A percentile compares a stretch with the other conserved stretches of the same genome.
These are phyloP conservation scores for Orthosia incerta DNA, from an alignment of 2,888 invertebrate species.

Conservation along the genomic window DNA sequence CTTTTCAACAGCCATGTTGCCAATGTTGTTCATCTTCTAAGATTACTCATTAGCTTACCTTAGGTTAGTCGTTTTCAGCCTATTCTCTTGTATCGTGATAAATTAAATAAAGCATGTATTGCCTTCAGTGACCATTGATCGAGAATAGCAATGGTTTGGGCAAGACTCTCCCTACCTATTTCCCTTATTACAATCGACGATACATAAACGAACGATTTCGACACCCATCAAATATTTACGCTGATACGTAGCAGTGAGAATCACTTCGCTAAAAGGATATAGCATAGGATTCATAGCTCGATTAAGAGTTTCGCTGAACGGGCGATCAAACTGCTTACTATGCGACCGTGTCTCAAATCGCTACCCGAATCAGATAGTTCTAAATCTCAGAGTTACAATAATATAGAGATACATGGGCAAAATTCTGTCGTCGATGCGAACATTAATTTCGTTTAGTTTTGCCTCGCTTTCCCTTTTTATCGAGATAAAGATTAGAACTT, in stretches of 20 bases:
- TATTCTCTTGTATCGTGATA: not conserved
- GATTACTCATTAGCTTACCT: not conserved
- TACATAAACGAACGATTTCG: not conserved
- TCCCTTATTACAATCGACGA: not conserved
- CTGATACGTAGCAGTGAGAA: not conserved
- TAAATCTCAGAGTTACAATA: conserved; percentile 53
- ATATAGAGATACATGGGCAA: conserved; percentile 43
- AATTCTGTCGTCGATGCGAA: conserved; percentile 46
- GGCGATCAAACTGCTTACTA: conserved; percentile 8
- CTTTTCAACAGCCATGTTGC: not conserved
- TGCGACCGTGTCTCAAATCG: conserved; percentile 8
- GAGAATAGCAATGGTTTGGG: not conserved
- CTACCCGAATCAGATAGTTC: conserved; percentile 36
- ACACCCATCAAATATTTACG: not conserved
- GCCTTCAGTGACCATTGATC: not conserved
- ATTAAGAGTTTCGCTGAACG: too few species aligned
- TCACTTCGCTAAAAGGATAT: not conserved
- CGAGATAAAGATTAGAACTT: conserved; percentile 53
- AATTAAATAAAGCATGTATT: not conserved
- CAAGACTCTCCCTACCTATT: not conserved
- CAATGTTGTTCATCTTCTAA: not conserved
- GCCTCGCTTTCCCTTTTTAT: conserved; percentile 48
- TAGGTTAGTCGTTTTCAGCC: not conserved
- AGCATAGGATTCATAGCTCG: not conserved
- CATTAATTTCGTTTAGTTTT: conserved; percentile 51